Evolutionary conservation across 2,888 invertebrate genomes (phyloP).

Genomic region (Volucella inanis): DNA sequence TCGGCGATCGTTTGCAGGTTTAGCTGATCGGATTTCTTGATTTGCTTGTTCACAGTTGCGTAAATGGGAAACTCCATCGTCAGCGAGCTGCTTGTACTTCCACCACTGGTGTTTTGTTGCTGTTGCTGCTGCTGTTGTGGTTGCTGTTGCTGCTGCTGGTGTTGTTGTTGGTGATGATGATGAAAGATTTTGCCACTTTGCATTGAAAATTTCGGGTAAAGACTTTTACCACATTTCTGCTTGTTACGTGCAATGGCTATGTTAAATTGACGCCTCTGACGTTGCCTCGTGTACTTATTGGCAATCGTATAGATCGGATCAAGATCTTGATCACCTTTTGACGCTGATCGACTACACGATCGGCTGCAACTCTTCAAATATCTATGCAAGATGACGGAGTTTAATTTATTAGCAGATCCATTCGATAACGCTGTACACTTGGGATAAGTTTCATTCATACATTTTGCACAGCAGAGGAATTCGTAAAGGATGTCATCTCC

Average conservation of each 20-base stretch:
- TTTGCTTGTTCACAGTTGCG: slow-evolving; percentile 67
- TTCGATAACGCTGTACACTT: slow-evolving; percentile 64
- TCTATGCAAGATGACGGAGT: slow-evolving; percentile 77
- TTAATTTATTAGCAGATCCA: slow-evolving; percentile 59
- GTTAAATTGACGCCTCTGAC: slow-evolving; percentile 78
- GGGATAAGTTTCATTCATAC: slow-evolving; percentile 80
- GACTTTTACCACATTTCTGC: slow-evolving; percentile 60
- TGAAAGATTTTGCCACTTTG: slow-evolving; percentile 82
- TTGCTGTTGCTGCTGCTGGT: slow-evolving; percentile 38
- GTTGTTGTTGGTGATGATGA: slow-evolving; percentile 72
- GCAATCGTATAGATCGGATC: slow-evolving; percentile 82
- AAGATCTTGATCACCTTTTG: slow-evolving; percentile 44
- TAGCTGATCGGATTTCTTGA: slow-evolving; percentile 26
- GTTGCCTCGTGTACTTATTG: slow-evolving; percentile 80
- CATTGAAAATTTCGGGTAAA: slow-evolving; percentile 81
- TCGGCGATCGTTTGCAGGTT: slow-evolving; percentile 55
- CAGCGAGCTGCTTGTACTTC: slow-evolving; percentile 53
- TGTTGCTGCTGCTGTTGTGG: slow-evolving; percentile 43
- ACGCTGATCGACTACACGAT: slow-evolving; percentile 36
- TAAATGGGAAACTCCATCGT: slow-evolving; percentile 63
- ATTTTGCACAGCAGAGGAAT: slow-evolving; percentile 83
- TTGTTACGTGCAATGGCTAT: slow-evolving; percentile 79
- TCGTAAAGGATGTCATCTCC: slow-evolving; percentile 81
- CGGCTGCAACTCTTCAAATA: slow-evolving; percentile 78
- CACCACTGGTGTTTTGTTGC: slow-evolving; percentile 45